These are phyloP conservation scores for Otolemur garnettii DNA, from an alignment of 2,113 vertebrate genomes.

Conservation along the genomic window DNA sequence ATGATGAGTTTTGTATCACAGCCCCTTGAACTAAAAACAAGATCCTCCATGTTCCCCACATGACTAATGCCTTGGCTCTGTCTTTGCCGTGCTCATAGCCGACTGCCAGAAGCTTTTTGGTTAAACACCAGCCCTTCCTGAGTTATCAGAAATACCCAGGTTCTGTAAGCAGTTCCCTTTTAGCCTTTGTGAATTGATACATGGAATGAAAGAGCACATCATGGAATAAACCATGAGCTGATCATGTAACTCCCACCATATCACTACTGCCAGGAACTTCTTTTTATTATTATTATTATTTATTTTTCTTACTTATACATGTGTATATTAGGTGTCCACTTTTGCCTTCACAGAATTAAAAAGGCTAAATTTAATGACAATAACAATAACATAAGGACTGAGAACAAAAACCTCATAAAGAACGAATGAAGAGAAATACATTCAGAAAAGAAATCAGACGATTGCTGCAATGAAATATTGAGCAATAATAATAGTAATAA, in stretches of 20 bases:
- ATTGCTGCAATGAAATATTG: too few relatives aligned
- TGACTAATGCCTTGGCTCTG: conserved; percentile 50
- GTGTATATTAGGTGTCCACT: too few relatives aligned
- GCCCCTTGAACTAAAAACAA: conserved; percentile 63
- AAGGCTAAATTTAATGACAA: too few relatives aligned
- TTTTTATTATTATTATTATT: too few relatives aligned
- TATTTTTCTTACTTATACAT: too few relatives aligned
- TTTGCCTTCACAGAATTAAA: too few relatives aligned
- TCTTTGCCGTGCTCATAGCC: conserved; percentile 42
- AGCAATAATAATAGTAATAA: too few relatives aligned
- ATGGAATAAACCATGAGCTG: neutral
- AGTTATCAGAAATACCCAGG: conserved; percentile 27
- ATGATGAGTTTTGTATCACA: conserved; percentile 61
- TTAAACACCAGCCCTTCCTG: neutral
- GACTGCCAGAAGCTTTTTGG: conserved; percentile 39
- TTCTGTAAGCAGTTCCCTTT: conserved; percentile 6
- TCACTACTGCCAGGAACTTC: conserved; percentile 8
- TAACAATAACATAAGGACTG: too few relatives aligned
- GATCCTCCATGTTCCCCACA: neutral
- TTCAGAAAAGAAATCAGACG: too few relatives aligned
- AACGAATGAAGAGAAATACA: too few relatives aligned
- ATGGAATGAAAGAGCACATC: conserved; percentile 32
- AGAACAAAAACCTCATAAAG: too few relatives aligned
- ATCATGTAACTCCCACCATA: conserved; percentile 43
- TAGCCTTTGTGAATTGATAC: conserved; percentile 52